Conservation (phyloP, 2,888 invertebrate genomes). For the Geophilus truncorum region DNA sequence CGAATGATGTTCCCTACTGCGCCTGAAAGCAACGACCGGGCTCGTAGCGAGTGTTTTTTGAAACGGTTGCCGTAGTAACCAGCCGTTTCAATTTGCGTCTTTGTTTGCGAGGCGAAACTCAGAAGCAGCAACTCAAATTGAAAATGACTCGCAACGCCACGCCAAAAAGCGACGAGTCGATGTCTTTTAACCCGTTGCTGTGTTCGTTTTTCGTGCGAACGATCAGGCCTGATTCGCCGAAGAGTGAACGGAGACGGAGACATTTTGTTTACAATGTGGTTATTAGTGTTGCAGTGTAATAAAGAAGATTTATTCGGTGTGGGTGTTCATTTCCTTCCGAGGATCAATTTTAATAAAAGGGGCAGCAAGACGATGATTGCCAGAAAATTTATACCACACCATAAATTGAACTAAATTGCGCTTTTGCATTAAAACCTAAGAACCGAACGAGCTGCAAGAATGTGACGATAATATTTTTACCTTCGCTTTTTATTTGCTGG, state of each 20-base stretch:
- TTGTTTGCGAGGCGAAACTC: background rate
- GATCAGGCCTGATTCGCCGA: no score
- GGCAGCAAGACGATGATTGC: conserved; percentile 17
- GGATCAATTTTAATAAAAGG: conserved; percentile 22
- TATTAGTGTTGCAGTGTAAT: background rate
- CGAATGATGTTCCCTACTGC: conserved; percentile 25
- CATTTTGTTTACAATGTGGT: background rate
- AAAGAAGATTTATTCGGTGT: background rate
- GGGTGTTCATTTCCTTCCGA: conserved; percentile 10
- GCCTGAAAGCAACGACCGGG: conserved; percentile 9
- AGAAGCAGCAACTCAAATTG: conserved; percentile 1
- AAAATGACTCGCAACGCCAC: background rate
- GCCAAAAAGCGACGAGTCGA: background rate
- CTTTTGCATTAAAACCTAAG: background rate
- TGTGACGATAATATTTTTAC: no score
- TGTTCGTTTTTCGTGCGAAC: no score
- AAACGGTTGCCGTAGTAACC: conserved; percentile 24
- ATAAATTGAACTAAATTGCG: conserved; percentile 23
- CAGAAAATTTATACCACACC: background rate
- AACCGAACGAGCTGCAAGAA: no score
- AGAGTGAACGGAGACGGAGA: no score
- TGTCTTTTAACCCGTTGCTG: no score
- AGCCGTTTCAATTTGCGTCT: conserved; percentile 17
- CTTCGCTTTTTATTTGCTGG: no score
- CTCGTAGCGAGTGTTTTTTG: conserved; percentile 14